phyloP scores from a whole-genome alignment of 2,113 vertebrate genomes.

The Pelvicachromis taeniatus region DNA sequence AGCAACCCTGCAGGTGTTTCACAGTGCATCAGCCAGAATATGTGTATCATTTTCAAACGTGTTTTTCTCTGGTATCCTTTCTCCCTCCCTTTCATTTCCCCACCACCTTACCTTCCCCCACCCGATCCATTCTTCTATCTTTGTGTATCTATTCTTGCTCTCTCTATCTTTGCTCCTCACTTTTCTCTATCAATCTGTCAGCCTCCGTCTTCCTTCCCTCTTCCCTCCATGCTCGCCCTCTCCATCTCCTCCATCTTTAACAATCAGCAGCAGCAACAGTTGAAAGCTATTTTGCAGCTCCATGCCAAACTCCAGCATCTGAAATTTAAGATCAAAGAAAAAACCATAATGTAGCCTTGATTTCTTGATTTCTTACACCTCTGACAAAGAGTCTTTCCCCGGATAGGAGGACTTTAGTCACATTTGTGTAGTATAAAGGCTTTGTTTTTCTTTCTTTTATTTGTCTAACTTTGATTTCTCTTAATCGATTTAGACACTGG shows the following conservation, averaged over 20 bases:
- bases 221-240: background rate
- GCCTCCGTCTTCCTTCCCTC: background rate
- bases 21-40: background rate
- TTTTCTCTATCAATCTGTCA: background rate
- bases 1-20: constrained; percentile 1
- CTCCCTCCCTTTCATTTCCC: background rate
- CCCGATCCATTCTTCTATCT: background rate
- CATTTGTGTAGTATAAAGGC: background rate
- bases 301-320: background rate
- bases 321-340: background rate
- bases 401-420: background rate
- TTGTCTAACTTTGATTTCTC: background rate
- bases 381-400: background rate
- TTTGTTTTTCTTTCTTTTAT: rapidly evolving
- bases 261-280: background rate
- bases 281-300: background rate
- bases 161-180: background rate
- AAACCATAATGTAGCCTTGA: background rate
- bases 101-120: background rate
- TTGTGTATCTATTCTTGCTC: background rate
- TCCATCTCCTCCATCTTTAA: background rate
- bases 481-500: background rate
- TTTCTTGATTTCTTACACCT: background rate
- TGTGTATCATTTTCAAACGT: background rate
- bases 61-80: background rate